Evolutionary conservation across 2,113 vertebrate species (phyloP), one percentile per base, ranked within the genome.

Genomic region (Verasper variegatus): DNA sequence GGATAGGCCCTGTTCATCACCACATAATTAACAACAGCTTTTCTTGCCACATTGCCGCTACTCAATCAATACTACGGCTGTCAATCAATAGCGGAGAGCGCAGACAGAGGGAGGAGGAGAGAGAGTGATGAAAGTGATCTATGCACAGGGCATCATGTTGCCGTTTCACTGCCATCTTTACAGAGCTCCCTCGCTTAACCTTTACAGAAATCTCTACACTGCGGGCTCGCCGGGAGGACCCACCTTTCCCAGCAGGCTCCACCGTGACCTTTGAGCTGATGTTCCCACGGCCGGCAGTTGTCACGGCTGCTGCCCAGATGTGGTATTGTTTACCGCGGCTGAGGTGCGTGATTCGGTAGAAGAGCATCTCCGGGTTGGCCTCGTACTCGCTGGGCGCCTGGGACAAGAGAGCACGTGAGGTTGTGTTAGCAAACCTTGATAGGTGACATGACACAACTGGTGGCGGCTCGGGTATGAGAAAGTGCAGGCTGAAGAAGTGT

Each of bases 351-450:
- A 99, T 99, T 31, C 97, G 95, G 88, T 99, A 98, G 94, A 97
- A 98, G 27, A 99, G 94, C 87, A 97, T 96, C 87, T 98, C 97
- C 0, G 98, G 98, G 77, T 97, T 99, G 24, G 97, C 97, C 92
- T 99, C 98, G 0, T 99, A 99, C 92, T 99, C 98, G 0, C 98
- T 99, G 87, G 97, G 97, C 3, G 97, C 97, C 98, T 99, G 94
- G 1, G 5, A 82, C 52, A 78, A 26, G 74, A 82, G 80, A 78
- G 68, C 64, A 71, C 21, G 60, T 71, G 74, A 71, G 61, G 67
- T 79, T 71, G 67, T 20, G 65, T 89, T 65, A 88, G 68, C 21
- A 54, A 60, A 59, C 14, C 23, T 14, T 37, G 74, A 76, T 55
- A 13, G 3, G 26, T 14, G 65, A 78, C 26, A 64, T 23, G 23